Percentiles rank a stretch among this genome's conserved stretches.
Evolutionary conservation across 2,797 vertebrate species (phyloP).

Genomic region (Pantherophis alleghaniensis): DNA sequence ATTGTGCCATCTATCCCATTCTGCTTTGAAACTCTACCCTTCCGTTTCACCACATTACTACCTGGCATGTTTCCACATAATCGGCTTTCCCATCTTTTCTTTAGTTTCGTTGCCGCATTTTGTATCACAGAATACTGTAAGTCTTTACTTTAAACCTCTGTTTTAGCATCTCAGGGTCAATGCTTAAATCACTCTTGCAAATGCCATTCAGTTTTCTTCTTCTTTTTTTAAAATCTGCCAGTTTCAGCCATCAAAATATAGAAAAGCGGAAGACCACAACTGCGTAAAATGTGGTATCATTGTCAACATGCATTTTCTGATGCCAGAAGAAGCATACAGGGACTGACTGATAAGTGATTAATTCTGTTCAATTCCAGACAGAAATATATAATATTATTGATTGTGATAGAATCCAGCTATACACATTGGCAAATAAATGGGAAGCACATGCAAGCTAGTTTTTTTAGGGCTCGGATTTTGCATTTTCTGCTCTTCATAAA

Average conservation of each 20-base stretch:
- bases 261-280: background rate
- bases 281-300: background rate
- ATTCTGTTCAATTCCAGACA: background rate
- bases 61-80: background rate
- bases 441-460: no score
- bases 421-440: background rate
- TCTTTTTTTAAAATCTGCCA: background rate
- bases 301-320: background rate
- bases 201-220: background rate
- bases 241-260: background rate
- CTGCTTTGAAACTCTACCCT: background rate
- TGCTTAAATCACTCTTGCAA: background rate
- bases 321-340: background rate
- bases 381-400: background rate
- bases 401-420: no score
- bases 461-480: background rate
- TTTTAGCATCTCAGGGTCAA: background rate
- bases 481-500: background rate
- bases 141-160: background rate
- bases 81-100: background rate
- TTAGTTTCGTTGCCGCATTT: background rate
- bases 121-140: background rate
- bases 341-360: background rate
- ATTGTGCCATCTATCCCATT: background rate
- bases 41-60: background rate